phyloP scores from a whole-genome alignment of 2,797 vertebrate species.

The Scolopax bukidnonensis region DNA sequence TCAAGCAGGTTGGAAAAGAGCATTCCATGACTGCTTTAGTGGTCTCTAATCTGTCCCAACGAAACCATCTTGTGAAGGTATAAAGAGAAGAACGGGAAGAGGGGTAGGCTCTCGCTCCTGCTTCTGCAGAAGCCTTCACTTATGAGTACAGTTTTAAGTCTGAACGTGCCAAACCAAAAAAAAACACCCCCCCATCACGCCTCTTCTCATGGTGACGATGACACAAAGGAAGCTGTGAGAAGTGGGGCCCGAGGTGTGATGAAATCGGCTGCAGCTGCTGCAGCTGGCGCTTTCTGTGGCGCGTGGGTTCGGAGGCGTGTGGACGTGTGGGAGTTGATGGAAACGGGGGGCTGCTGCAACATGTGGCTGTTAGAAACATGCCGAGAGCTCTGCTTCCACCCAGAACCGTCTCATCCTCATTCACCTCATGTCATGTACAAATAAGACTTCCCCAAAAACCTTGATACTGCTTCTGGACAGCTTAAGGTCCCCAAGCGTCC shows the following conservation, averaged over 20 bases:
- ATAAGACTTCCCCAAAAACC: fast-evolving
- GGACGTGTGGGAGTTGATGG: constrained; percentile 27
- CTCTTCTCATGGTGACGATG: neutral
- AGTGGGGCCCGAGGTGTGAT: neutral
- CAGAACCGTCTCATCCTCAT: neutral
- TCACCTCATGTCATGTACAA: fast-evolving
- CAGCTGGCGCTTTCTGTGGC: neutral
- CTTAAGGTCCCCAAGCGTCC: neutral
- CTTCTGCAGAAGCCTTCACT: neutral
- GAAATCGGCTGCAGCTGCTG: neutral
- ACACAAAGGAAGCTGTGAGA: constrained; percentile 22
- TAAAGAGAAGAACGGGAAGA: neutral
- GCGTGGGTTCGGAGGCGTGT: constrained; percentile 6
- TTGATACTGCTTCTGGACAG: neutral
- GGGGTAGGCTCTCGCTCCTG: fast-evolving
- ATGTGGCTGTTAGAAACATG: neutral
- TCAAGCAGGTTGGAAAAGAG: neutral
- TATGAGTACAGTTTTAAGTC: neutral
- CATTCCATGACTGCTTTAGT: fast-evolving
- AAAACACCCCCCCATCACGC: fast-evolving
- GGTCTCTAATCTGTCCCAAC: fast-evolving
- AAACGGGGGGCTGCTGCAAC: neutral
- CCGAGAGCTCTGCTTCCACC: neutral
- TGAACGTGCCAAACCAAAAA: fast-evolving
- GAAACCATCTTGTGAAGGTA: fast-evolving